These are phyloP conservation scores for Sinella curviseta DNA, from an alignment of 1,140 invertebrate species.

Conservation along the genomic window DNA sequence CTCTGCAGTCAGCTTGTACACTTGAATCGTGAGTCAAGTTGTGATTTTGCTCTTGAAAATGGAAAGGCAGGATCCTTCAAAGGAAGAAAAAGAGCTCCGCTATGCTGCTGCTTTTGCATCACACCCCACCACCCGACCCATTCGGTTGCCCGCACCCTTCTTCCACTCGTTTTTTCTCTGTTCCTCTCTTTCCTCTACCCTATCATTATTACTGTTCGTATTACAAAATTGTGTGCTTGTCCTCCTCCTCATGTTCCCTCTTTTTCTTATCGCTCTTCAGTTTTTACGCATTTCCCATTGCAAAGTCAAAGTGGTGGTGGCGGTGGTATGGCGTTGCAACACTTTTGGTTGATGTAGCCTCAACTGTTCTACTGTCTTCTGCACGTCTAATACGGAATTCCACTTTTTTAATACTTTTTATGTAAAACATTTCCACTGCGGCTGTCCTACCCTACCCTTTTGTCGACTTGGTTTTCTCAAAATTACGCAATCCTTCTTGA, in stretches of 20 bases:
- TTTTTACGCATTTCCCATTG: too few species aligned
- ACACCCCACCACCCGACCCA: background rate
- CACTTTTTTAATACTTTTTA: background rate
- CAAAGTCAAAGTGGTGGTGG: too few species aligned
- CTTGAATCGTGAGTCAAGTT: conserved; percentile 3
- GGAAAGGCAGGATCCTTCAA: background rate
- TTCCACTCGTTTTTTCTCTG: background rate
- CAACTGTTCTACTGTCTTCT: too few species aligned
- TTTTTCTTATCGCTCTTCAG: too few species aligned
- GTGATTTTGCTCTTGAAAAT: background rate
- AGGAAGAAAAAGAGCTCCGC: too few species aligned
- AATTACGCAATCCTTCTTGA: conserved; percentile 17
- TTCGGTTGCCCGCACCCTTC: background rate
- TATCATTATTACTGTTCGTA: background rate
- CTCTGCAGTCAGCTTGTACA: background rate
- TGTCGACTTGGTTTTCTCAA: background rate
- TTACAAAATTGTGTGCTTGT: background rate
- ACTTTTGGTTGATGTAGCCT: too few species aligned
- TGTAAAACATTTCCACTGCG: background rate
- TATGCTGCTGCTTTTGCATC: conserved; percentile 16
- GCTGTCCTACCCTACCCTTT: background rate
- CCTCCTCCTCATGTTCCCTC: too few species aligned
- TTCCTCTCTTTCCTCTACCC: background rate
- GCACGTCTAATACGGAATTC: too few species aligned
- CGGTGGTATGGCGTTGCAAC: too few species aligned